Base-by-base conservation (phyloP, 2,888 invertebrate species). In the Isoperla grammatica region DNA sequence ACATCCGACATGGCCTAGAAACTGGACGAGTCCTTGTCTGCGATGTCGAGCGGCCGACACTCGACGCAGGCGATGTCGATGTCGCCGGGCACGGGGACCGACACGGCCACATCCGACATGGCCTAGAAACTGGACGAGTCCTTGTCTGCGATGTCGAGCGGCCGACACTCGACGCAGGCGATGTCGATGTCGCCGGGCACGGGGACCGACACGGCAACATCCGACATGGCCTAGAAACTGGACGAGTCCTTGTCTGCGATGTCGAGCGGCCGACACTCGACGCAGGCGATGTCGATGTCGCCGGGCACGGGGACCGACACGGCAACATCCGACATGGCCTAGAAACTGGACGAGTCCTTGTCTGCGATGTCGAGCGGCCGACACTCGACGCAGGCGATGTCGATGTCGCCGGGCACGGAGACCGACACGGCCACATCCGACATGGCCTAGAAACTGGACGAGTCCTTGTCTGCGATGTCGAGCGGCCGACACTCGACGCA, bases 211-310 rank as follows among this genome's bases (percentile, higher is more conserved):
- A 29, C n/a, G 29, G 49, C 35, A 15, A 50, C 15, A 4, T 23
- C 49, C n/a, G 49, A n/a, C 13, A 50, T 23, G 3, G 8, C 3
- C 8, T 29, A 23, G 13, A n/a, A 53, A 20, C 53, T 53, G 9
- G 53, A 53, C 17, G 53, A 53, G 12, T 53, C 53, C 17, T 53
- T 53, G 19, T 37, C 53, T 20, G 20, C 9, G 19, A 39, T 37
- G 12, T 8, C 39, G 17, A 17, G 37, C 12, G 1, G 22, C 11
- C n/a, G 29, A 13, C 23, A 23, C 13, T 15, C 49, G 39, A 39
- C 53, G 49, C 49, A 50, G 29, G 49, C 22, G 23, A 50, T 50
- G 49, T 50, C 49, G 35, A 50, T 29, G 49, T 23, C 49, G 29
- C 4, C n/a, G n/a, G 49, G 49, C 49, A 29, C 49, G 29, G 49